Percentiles rank a stretch among this genome's conserved stretches.
These are phyloP conservation scores for Phoebastria nigripes DNA, from an alignment of 2,797 vertebrate genomes.

Conservation along the genomic window DNA sequence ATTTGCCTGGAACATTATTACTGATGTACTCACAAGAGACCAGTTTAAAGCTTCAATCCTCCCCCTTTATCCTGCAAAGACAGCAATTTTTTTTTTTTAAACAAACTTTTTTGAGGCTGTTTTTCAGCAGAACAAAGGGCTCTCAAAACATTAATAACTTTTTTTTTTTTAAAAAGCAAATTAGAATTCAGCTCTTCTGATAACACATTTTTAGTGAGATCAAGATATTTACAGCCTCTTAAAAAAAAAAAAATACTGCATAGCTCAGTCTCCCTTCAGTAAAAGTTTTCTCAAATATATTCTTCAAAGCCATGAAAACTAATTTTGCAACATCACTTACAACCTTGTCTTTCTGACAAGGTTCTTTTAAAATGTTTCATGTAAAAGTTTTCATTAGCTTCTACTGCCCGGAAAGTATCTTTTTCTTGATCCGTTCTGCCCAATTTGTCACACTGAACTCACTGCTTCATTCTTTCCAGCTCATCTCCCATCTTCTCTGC, in stretches of 20 bases:
- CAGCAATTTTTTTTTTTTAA: fast-evolving
- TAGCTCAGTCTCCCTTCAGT: background rate
- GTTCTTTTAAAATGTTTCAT: background rate
- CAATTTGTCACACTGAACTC: background rate
- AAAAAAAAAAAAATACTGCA: background rate
- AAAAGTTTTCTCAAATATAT: background rate
- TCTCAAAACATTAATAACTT: background rate
- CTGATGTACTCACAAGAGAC: background rate
- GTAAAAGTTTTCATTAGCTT: background rate
- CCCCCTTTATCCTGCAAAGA: background rate
- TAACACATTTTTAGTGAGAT: background rate
- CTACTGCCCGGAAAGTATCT: background rate
- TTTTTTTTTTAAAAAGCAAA: background rate
- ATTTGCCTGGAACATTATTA: background rate
- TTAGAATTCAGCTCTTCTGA: background rate
- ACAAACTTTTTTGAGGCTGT: background rate
- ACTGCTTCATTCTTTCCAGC: background rate
- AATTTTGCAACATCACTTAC: background rate
- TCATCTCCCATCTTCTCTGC: background rate
- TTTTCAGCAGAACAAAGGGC: background rate
- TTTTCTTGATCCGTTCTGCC: background rate
- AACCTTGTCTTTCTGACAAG: background rate
- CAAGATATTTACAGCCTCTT: background rate
- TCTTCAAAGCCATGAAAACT: background rate
- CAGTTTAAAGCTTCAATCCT: background rate